Evolutionary conservation across 53 echinoderm and acorn worm genomes (phyloP).

Genomic region (Crossaster papposus): DNA sequence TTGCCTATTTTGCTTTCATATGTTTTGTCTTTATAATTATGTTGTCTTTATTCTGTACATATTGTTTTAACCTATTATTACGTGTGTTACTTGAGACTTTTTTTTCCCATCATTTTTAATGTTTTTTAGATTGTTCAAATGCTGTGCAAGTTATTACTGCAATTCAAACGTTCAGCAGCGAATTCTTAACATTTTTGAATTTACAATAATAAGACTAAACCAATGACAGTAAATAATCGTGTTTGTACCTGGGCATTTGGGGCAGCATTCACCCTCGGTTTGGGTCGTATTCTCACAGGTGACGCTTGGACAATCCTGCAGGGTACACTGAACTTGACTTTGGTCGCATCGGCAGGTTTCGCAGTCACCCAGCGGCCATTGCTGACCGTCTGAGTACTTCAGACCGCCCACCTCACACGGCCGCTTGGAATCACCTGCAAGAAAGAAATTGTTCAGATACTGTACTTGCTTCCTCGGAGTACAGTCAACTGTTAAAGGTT

Average conservation of each 20-base stretch:
- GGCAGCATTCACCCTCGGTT: constrained; percentile 56
- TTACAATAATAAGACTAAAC: no score
- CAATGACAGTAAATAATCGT: no score
- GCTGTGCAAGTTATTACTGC: no score
- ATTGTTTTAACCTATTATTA: no score
- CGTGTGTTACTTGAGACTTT: no score
- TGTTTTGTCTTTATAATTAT: no score
- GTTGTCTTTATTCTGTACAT: no score
- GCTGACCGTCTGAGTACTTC: constrained; percentile 48
- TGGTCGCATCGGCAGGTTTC: constrained; percentile 50
- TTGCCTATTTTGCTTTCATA: no score
- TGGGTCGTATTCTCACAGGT: constrained; percentile 36
- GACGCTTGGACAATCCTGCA: constrained; percentile 28
- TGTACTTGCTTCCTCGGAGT: not conserved
- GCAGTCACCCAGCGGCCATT: constrained; percentile 48
- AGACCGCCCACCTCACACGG: constrained; percentile 14
- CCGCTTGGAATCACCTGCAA: constrained; percentile 16
- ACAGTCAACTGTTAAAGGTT: not conserved
- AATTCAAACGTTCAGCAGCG: no score
- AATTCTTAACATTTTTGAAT: no score
- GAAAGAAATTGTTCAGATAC: not conserved
- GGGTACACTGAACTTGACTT: constrained; percentile 28
- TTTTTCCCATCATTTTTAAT: no score
- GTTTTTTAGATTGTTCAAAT: no score
- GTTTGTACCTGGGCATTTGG: constrained; percentile 57